A percentile compares a stretch with the other conserved stretches of the same genome.
Evolutionary conservation across 1,140 invertebrate genomes (phyloP).

Genomic region (Drosophila bifasciata): DNA sequence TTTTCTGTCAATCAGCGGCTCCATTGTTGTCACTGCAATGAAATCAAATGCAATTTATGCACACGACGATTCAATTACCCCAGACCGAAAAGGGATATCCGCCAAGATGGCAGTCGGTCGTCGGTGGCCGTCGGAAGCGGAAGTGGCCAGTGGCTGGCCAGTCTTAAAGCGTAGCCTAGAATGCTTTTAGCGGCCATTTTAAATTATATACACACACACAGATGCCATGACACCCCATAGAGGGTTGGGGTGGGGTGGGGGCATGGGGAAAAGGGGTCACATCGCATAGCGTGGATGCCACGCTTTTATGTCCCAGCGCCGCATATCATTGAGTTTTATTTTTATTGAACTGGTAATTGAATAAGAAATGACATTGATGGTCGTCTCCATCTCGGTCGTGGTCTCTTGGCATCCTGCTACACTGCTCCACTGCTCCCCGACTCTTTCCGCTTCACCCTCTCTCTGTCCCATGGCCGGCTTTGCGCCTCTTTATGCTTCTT

Average conservation of each 20-base stretch:
- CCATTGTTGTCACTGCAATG: slow-evolving; percentile 50
- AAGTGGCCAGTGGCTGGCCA: slow-evolving; percentile 45
- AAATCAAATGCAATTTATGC: slow-evolving; percentile 69
- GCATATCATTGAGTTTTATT: slow-evolving; percentile 78
- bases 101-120: slow-evolving; percentile 1
- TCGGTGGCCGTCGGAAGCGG: slow-evolving; percentile 41
- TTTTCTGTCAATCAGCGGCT: slow-evolving; percentile 48
- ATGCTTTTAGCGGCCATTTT: slow-evolving; percentile 48
- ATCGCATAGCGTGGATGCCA: slow-evolving; percentile 10
- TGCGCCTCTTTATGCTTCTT: slow-evolving; percentile 58
- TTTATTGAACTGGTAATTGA: slow-evolving; percentile 79
- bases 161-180: slow-evolving; percentile 29
- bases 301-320: slow-evolving; percentile 57
- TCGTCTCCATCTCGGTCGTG: slow-evolving; percentile 29
- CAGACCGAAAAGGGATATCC: slow-evolving; percentile 19
- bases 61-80: slow-evolving; percentile 63
- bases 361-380: slow-evolving; percentile 76
- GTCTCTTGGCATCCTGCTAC: slow-evolving; percentile 2
- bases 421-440: not conserved
- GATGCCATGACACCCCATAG: not conserved
- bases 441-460: not conserved
- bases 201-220: slow-evolving; percentile 39
- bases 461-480: slow-evolving; percentile 34
- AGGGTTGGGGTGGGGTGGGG: not conserved
- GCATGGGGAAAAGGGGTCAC: slow-evolving; percentile 31